phyloP scores from a whole-genome alignment of 2,113 vertebrate genomes.

The Siniperca knerii region DNA sequence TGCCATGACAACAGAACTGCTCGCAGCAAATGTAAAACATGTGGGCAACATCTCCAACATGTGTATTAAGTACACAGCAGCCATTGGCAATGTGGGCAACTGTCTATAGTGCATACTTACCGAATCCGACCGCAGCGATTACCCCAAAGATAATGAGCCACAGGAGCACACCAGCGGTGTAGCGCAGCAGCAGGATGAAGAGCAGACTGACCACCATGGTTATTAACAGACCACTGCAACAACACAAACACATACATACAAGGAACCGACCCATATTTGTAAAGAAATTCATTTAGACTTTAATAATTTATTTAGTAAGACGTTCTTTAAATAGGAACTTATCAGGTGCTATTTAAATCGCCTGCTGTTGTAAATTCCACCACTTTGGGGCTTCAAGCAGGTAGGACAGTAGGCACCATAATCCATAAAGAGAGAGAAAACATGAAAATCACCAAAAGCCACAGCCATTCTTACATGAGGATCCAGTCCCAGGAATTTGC shows the following conservation, averaged over 20 bases:
- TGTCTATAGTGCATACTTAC: slow-evolving; percentile 67
- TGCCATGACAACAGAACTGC: slow-evolving; percentile 8
- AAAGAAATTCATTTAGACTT: neutral
- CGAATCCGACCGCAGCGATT: slow-evolving; percentile 89
- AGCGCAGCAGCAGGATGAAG: slow-evolving; percentile 93
- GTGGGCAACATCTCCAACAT: neutral
- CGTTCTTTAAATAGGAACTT: neutral
- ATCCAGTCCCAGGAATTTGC: slow-evolving; percentile 96
- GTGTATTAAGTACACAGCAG: neutral
- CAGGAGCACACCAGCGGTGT: slow-evolving; percentile 91
- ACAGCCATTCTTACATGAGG: slow-evolving; percentile 88
- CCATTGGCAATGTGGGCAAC: neutral
- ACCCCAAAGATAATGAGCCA: slow-evolving; percentile 92
- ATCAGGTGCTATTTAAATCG: neutral
- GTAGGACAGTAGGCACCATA: neutral
- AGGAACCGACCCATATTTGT: neutral
- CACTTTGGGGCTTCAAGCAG: neutral
- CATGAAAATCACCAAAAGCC: neutral
- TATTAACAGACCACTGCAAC: slow-evolving; percentile 88
- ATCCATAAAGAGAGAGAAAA: neutral
- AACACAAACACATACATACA: slow-evolving; percentile 36
- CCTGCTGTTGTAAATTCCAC: neutral
- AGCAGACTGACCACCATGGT: slow-evolving; percentile 94
- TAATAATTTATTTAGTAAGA: neutral
- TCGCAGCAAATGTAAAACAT: slow-evolving; percentile 8